These are phyloP conservation scores for Otolemur garnettii DNA, from an alignment of 2,113 vertebrate genomes.

Conservation along the genomic window DNA sequence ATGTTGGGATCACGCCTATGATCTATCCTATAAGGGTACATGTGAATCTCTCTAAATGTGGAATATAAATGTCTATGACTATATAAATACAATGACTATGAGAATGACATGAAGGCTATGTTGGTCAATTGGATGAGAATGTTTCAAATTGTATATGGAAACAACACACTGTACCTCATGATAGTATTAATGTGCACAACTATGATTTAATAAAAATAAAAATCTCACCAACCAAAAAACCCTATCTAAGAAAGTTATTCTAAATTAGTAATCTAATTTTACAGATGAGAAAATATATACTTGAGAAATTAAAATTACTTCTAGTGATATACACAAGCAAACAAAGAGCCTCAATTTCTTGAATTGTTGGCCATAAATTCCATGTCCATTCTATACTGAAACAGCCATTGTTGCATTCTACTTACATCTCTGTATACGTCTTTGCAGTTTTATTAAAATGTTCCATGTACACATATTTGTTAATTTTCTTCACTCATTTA, in stretches of 20 bases:
- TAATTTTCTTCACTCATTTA: not conserved
- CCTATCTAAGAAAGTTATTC: not conserved
- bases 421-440: not conserved
- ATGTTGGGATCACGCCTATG: no score
- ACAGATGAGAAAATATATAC: not conserved
- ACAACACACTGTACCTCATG: no score
- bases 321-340: not conserved
- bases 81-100: no score
- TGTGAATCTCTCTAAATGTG: no score
- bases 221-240: not conserved
- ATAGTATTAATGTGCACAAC: no score
- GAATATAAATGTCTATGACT: no score
- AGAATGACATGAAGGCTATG: no score
- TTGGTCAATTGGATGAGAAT: no score
- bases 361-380: not conserved
- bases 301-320: not conserved
- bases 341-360: not conserved
- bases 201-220: no score
- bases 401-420: not conserved
- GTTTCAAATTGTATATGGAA: no score
- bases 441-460: not conserved
- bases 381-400: not conserved
- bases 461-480: not conserved
- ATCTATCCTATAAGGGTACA: no score
- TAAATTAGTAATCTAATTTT: not conserved